Evolutionary conservation across 2,888 invertebrate genomes (phyloP).

Genomic region (Archips crataeganus): DNA sequence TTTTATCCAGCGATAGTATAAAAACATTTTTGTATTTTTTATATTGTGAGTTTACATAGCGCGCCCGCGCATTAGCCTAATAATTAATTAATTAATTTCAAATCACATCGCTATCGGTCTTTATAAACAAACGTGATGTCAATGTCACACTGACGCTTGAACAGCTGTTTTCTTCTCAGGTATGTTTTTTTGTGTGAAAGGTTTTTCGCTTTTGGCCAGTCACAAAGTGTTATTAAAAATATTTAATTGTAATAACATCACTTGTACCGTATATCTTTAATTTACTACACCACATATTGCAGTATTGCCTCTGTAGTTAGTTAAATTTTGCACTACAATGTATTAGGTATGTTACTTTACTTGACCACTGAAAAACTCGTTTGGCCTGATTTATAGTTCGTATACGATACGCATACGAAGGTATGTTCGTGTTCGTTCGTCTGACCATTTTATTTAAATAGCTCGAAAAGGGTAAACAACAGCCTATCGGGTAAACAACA

Average conservation of each 20-base stretch:
- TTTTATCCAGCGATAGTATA: too few relatives aligned
- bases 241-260: too few relatives aligned
- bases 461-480: background rate
- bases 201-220: background rate
- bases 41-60: too few relatives aligned
- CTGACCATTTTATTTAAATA: background rate
- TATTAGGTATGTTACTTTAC: background rate
- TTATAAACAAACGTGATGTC: background rate
- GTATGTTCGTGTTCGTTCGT: too few relatives aligned
- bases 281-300: too few relatives aligned
- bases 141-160: slow-evolving; percentile 4
- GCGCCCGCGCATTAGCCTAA: too few relatives aligned
- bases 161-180: background rate
- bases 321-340: background rate
- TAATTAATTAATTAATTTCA: too few relatives aligned
- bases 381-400: too few relatives aligned
- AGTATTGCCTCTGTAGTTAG: too few relatives aligned
- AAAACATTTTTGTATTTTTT: too few relatives aligned
- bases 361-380: background rate
- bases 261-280: too few relatives aligned
- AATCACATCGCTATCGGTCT: background rate
- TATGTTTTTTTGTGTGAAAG: background rate
- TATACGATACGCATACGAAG: too few relatives aligned
- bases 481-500: background rate
- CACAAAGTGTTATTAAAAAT: background rate